Evolutionary conservation across 2,797 vertebrate genomes (phyloP), one percentile per base, ranked within the genome.

Genomic region (Hyperoplus lanceolatus): DNA sequence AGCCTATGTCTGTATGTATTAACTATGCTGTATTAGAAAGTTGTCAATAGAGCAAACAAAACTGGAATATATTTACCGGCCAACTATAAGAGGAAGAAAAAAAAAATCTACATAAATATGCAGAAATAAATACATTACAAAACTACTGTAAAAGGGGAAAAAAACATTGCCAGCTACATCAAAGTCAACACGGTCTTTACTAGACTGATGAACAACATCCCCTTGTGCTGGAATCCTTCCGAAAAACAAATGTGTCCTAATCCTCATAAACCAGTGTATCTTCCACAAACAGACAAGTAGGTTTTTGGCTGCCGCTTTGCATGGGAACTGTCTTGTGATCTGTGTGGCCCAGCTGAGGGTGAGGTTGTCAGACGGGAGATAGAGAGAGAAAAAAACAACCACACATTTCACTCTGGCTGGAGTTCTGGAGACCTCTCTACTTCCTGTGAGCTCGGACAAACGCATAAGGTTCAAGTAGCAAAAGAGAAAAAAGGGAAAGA

Each of bases 401-500:
- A 58, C 61, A 74, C 65, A 79, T 58, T 75, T 78, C 59, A 79
- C 73, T 86, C 46, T 36, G 70, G 42, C 68, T 39, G 70, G 29
- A 74, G 61, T 58, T 93, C 76, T 86, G 70, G 69, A 91, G 89
- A 82, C 75, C 73, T 83, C 77, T 82, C 49, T 12, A 80, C 91
- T 91, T 94, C 92, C 93, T 92, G 88, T 87, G 55, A 4, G 6
- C 75, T 66, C 63, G 80, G 91, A 87, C 87, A 29, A 29, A 29
- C 29, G 29, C 29, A 29, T 29, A 29, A 29, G 29, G 29, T 29
- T 29, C 29, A 29, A 29, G 29, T 29, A 29, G 29, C 29, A 29
- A 29, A 29, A 29, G 29, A 29, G 2, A 29, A 29, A 29, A 29
- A 29, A 29, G 29, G 29, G 29, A 29, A 29, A 29, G 29, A 29